Evolutionary conservation across 2,113 vertebrate species (phyloP).

Genomic region (Epinephelus fuscoguttatus): DNA sequence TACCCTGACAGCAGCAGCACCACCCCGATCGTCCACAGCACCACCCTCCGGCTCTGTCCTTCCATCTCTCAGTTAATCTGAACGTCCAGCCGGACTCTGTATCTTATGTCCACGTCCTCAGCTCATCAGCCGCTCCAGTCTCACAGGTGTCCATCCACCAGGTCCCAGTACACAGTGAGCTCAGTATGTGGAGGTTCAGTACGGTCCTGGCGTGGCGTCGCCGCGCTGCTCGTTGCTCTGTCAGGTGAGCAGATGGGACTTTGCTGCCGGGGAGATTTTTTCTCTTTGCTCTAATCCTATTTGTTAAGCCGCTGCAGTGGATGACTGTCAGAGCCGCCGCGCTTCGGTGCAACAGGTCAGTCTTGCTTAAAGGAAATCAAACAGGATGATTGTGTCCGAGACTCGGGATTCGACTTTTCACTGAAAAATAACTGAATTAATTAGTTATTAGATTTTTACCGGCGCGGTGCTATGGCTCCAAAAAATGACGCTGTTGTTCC

Average conservation of each 20-base stretch:
- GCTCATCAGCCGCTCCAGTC: conserved; percentile 22
- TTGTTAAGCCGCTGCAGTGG: conserved; percentile 90
- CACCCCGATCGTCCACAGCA: conserved; percentile 79
- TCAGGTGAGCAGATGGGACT: conserved; percentile 88
- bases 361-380: background rate
- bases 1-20: conserved; percentile 78
- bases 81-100: conserved; percentile 6
- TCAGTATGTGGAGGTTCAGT: too few relatives aligned
- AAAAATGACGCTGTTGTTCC: too few relatives aligned
- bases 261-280: conserved; percentile 65
- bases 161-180: background rate
- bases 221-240: conserved; percentile 65
- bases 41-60: conserved; percentile 76
- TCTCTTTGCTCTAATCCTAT: conserved; percentile 89
- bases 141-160: background rate
- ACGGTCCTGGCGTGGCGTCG: background rate
- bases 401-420: too few relatives aligned
- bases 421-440: too few relatives aligned
- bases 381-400: background rate
- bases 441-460: too few relatives aligned
- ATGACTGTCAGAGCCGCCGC: conserved; percentile 50
- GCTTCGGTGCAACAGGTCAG: background rate
- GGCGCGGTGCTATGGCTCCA: too few relatives aligned
- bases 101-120: conserved; percentile 29
- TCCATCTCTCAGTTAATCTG: conserved; percentile 53